Percentiles rank a stretch among this genome's conserved stretches.
Conservation (phyloP, 1,140 invertebrate genomes). For the Sarcophaga bullata region DNA sequence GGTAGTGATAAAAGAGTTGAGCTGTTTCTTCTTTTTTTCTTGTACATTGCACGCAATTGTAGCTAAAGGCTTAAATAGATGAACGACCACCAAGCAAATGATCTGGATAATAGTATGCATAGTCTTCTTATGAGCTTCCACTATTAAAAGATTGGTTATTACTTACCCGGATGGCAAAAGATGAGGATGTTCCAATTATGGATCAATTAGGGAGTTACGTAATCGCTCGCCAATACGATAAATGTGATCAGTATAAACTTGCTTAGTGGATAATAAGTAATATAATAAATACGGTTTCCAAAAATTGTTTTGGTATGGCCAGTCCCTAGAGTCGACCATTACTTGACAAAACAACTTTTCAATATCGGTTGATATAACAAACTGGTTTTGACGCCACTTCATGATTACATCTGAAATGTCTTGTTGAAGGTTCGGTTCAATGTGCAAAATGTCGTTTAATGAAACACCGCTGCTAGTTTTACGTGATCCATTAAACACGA, state of each 20-base stretch:
- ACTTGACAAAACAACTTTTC: neutral
- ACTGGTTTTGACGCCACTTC: neutral
- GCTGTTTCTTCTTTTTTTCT: neutral
- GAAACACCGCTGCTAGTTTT: neutral
- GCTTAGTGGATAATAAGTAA: neutral
- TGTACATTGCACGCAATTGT: neutral
- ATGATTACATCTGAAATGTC: neutral
- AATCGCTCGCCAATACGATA: neutral
- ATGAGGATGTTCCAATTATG: neutral
- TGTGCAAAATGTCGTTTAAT: neutral
- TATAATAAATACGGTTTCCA: too few relatives aligned
- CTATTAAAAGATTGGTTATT: neutral
- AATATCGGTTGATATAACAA: neutral
- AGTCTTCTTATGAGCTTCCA: neutral
- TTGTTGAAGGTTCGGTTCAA: neutral
- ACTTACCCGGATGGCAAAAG: neutral
- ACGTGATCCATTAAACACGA: neutral
- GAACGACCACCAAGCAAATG: neutral
- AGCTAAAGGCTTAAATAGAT: neutral
- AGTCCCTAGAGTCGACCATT: neutral
- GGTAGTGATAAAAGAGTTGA: neutral
- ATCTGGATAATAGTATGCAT: neutral
- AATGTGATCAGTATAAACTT: neutral
- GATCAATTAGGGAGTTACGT: neutral
- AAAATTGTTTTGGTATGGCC: neutral